phyloP scores from a whole-genome alignment of 92 coral and sea anemone genomes.

The Palythoa heliodiscus region DNA sequence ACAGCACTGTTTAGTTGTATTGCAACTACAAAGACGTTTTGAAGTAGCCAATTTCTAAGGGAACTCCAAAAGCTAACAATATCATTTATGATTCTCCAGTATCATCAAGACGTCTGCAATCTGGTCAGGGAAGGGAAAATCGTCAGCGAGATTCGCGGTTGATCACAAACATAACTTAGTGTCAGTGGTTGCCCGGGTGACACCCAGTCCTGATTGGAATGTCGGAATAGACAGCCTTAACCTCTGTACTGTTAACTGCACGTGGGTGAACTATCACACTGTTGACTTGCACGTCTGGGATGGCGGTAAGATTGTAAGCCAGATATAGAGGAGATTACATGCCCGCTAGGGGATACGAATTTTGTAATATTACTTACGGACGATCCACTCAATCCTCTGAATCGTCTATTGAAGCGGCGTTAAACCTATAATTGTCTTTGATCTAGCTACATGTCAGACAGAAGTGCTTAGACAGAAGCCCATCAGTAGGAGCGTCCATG shows the following conservation, averaged over 20 bases:
- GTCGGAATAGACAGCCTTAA: constrained; percentile 95
- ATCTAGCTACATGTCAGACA: no score
- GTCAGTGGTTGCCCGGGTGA: constrained; percentile 77
- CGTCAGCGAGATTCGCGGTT: constrained; percentile 65
- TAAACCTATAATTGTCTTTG: no score
- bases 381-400: no score
- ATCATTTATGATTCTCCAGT: constrained; percentile 43
- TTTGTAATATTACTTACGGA: no score
- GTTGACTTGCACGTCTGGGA: constrained; percentile 81
- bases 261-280: constrained; percentile 71
- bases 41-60: no score
- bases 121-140: constrained; percentile 65
- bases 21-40: no score
- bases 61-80: neutral
- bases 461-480: no score
- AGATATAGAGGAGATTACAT: no score
- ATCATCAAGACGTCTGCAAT: constrained; percentile 67
- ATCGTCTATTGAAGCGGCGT: no score
- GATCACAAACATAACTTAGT: constrained; percentile 75
- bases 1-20: no score
- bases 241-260: constrained; percentile 84
- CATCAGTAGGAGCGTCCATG: no score
- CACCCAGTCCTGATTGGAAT: constrained; percentile 97
- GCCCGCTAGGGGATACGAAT: no score
- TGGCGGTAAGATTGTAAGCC: neutral